Base-by-base conservation (phyloP, 64 coral and sea anemone species). In the Pocillopora verrucosa region DNA sequence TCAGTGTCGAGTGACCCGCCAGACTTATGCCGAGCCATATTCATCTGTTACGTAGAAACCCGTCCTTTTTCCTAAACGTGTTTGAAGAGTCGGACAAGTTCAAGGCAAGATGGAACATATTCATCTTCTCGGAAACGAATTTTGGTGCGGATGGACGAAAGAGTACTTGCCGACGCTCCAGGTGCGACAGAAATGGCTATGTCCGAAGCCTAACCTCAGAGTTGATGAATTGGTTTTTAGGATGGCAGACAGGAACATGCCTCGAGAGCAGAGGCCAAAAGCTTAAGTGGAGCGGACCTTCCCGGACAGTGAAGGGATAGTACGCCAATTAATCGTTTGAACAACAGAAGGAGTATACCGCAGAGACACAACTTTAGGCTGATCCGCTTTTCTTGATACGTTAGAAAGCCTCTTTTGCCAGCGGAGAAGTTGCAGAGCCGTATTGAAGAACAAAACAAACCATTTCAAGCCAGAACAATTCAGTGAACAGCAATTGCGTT, bases 331-430 rank as follows among this genome's bases (percentile, higher is more conserved):
- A 25, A 76, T 72, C 38, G 26, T 93, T 19, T 17, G 76, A 92
- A 67, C 63, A 56, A 87, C 74, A 1, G 59, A 94, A 10, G 37
- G 34, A 79, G 92, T 22, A 6, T 81, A 82, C 56, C 72, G 59
- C 37, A 68, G 91, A 82, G 91, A 93, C 60, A 60, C 30, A 30
- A 30, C 30, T 30, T 93, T 34, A 67, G 85, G 16, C 88, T 88
- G 86, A 34, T 88, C 11, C 83, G 30, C 30, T 30, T 30, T 30
- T 30, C 30, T 30, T 30, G 30, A 36, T 94, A 94, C 19, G 92
- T 86, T 76, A 88, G 76, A 78, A 92, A 94, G 61, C 92, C 87
- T 57, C 87, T 89, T 86, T 89, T 35, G 92, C 75, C n/a, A 84
- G 92, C 73, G 59, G 90, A 92, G 78, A 73, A 92, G 30, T 74